A percentile compares a stretch with the other conserved stretches of the same genome.
Conservation (phyloP, 1,140 invertebrate genomes). For the Parapsyche elsis region DNA sequence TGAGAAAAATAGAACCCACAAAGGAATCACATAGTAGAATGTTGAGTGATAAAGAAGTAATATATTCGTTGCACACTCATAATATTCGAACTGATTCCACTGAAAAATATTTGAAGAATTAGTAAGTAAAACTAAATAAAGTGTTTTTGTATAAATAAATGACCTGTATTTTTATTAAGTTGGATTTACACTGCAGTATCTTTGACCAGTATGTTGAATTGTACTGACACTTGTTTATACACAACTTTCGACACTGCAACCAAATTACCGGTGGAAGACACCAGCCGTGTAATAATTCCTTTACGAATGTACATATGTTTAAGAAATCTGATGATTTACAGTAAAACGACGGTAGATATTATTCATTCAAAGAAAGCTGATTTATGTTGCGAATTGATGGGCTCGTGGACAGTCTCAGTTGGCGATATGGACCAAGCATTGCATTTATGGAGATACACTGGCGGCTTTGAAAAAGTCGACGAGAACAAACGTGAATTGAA, state of each 20-base stretch:
- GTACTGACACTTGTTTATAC: background rate
- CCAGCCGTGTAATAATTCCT: no score
- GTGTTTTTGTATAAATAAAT: background rate
- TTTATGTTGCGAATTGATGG: slow-evolving; percentile 80
- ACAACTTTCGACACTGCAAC: no score
- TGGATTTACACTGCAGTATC: background rate
- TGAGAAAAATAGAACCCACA: slow-evolving; percentile 91
- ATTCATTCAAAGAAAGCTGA: slow-evolving; percentile 79
- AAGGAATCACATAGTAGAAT: slow-evolving; percentile 96
- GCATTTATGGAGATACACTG: slow-evolving; percentile 93
- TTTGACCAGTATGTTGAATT: background rate
- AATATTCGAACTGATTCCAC: slow-evolving; percentile 90
- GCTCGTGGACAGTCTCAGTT: slow-evolving; percentile 90
- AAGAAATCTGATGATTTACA: slow-evolving; percentile 62
- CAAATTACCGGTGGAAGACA: no score
- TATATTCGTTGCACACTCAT: slow-evolving; percentile 95
- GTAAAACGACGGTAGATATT: slow-evolving; percentile 83
- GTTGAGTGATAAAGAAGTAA: slow-evolving; percentile 93
- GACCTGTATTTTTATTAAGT: no score
- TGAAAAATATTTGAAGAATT: slow-evolving; percentile 87
- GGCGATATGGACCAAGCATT: slow-evolving; percentile 98
- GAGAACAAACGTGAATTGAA: slow-evolving; percentile 78
- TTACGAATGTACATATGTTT: slow-evolving; percentile 15
- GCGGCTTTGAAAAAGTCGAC: slow-evolving; percentile 91
- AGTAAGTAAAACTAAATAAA: slow-evolving; percentile 74